Conservation (phyloP, 2,888 invertebrate genomes). For the Elegia similella region DNA sequence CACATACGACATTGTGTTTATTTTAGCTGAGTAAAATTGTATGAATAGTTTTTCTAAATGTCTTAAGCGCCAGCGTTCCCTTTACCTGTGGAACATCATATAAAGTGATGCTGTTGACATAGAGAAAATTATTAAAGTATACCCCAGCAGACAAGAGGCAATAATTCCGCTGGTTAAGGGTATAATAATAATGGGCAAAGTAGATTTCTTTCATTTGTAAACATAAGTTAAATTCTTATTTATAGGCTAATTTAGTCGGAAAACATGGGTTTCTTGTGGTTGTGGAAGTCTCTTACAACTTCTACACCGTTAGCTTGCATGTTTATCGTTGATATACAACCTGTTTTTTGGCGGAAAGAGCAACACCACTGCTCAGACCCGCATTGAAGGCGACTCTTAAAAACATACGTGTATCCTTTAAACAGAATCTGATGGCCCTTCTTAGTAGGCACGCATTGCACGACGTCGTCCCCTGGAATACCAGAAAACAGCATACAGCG, state of each 20-base stretch:
- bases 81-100: too few relatives aligned
- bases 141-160: too few relatives aligned
- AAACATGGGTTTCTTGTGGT: conserved; percentile 73
- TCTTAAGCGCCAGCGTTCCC: too few relatives aligned
- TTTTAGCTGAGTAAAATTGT: too few relatives aligned
- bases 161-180: background rate
- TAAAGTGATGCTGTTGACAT: too few relatives aligned
- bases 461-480: conserved; percentile 70
- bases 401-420: conserved; percentile 72
- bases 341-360: conserved; percentile 71
- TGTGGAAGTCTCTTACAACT: conserved; percentile 71
- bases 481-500: conserved; percentile 25
- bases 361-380: conserved; percentile 75
- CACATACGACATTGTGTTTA: too few relatives aligned
- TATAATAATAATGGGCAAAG: background rate
- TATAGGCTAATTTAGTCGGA: conserved; percentile 34
- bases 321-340: conserved; percentile 73
- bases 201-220: background rate
- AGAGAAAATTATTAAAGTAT: too few relatives aligned
- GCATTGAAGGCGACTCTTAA: conserved; percentile 70
- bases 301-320: conserved; percentile 71
- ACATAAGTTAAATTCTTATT: background rate
- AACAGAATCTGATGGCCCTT: conserved; percentile 72
- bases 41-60: too few relatives aligned
- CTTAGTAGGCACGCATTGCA: conserved; percentile 71